phyloP scores from a whole-genome alignment of 1,140 invertebrate genomes.

The Euborellia annulipes region DNA sequence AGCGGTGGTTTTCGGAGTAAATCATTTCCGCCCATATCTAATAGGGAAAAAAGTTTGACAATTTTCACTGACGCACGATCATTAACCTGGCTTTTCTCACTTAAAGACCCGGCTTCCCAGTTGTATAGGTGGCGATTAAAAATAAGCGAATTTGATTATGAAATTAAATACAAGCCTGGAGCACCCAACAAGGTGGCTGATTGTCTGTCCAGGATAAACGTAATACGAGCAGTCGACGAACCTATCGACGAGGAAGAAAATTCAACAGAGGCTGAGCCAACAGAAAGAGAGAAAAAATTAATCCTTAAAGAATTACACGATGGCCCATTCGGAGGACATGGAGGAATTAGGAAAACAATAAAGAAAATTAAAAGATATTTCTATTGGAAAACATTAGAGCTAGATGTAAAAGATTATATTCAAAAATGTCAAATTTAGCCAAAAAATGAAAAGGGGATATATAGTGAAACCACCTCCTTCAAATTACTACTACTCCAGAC shows the following conservation, averaged over 20 bases:
- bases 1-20: slow-evolving; percentile 14
- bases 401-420: slow-evolving; percentile 19
- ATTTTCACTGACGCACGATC: slow-evolving; percentile 17
- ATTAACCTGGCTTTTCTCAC: slow-evolving; percentile 8
- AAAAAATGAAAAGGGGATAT: slow-evolving; percentile 20
- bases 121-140: slow-evolving; percentile 11
- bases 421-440: slow-evolving; percentile 21
- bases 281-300: background rate
- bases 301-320: slow-evolving; percentile 17
- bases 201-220: slow-evolving; percentile 16
- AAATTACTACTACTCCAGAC: slow-evolving; percentile 18
- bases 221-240: background rate
- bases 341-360: slow-evolving; percentile 19
- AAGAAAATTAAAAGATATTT: slow-evolving; percentile 18
- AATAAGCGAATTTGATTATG: slow-evolving; percentile 12
- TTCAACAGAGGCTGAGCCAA: background rate
- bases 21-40: slow-evolving; percentile 20
- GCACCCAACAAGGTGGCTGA: slow-evolving; percentile 26
- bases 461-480: slow-evolving; percentile 16
- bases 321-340: slow-evolving; percentile 20
- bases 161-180: slow-evolving; percentile 24
- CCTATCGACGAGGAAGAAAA: background rate
- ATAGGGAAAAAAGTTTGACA: slow-evolving; percentile 21
- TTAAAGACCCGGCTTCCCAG: slow-evolving; percentile 13
- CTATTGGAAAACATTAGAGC: slow-evolving; percentile 20